phyloP scores from a whole-genome alignment of 2,113 vertebrate genomes.

The Pseudolaguvia tuberculata region DNA sequence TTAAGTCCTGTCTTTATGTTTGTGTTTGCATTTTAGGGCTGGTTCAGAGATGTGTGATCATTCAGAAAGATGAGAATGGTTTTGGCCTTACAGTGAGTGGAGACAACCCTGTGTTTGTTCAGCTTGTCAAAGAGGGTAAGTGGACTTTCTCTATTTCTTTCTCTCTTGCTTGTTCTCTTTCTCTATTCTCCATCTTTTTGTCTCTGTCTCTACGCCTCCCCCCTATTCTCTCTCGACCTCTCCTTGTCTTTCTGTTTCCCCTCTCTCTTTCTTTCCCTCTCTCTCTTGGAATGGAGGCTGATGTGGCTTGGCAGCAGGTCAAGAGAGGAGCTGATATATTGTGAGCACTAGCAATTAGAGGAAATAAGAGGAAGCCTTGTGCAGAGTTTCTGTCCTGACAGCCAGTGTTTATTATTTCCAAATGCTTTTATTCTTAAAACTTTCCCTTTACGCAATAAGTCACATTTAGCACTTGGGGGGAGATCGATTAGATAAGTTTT shows the following conservation, averaged over 20 bases:
- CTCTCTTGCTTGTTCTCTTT: background rate
- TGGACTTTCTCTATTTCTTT: background rate
- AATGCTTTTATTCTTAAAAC: background rate
- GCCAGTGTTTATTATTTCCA: background rate
- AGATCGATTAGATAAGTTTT: too few species aligned
- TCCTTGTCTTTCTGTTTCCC: too few species aligned
- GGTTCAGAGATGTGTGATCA: constrained; percentile 95
- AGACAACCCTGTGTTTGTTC: constrained; percentile 98
- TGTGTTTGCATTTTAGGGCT: constrained; percentile 73
- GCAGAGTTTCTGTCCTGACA: background rate
- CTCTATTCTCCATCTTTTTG: background rate
- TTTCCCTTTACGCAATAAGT: constrained; percentile 2
- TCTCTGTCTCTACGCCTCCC: too few species aligned
- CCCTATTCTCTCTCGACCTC: too few species aligned
- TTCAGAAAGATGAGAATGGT: constrained; percentile 95
- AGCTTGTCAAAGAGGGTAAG: constrained; percentile 96
- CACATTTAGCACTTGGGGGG: background rate
- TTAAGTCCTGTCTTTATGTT: background rate
- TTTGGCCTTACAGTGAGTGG: constrained; percentile 97
- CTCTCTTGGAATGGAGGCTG: background rate
- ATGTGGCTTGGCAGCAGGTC: constrained; percentile 31
- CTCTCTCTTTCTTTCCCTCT: background rate
- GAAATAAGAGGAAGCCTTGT: background rate
- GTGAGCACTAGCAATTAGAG: constrained; percentile 35
- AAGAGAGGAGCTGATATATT: constrained; percentile 27